phyloP scores from a whole-genome alignment of 2,888 invertebrate genomes.

The Ochropacha duplaris region DNA sequence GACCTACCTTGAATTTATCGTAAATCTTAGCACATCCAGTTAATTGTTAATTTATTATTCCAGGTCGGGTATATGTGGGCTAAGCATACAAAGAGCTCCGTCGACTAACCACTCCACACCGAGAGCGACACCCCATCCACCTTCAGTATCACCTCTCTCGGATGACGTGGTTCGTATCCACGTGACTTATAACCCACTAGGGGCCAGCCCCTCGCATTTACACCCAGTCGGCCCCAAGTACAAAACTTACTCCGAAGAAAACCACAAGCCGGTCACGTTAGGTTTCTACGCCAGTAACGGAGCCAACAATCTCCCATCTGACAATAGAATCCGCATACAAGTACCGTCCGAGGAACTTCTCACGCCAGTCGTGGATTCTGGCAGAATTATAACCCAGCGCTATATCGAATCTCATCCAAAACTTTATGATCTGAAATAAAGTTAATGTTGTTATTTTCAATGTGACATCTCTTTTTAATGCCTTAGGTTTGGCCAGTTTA shows the following conservation, averaged over 20 bases:
- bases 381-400: slow-evolving; percentile 72
- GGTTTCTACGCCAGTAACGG: slow-evolving; percentile 82
- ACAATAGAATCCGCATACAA: slow-evolving; percentile 89
- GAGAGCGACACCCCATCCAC: slow-evolving; percentile 85
- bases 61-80: slow-evolving; percentile 76
- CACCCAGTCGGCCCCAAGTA: slow-evolving; percentile 74
- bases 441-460: slow-evolving; percentile 15
- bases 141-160: slow-evolving; percentile 84
- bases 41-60: slow-evolving; percentile 29
- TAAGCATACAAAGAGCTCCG: slow-evolving; percentile 79
- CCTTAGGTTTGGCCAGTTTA: slow-evolving; percentile 18
- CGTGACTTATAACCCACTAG: slow-evolving; percentile 86
- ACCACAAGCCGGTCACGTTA: slow-evolving; percentile 68
- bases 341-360: slow-evolving; percentile 87
- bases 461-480: slow-evolving; percentile 9
- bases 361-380: slow-evolving; percentile 85
- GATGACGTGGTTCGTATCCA: slow-evolving; percentile 90
- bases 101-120: slow-evolving; percentile 85
- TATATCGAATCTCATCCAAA: slow-evolving; percentile 70
- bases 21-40: neutral
- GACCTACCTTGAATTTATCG: neutral
- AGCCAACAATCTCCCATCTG: slow-evolving; percentile 79
- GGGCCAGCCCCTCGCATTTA: slow-evolving; percentile 80
- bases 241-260: slow-evolving; percentile 60
- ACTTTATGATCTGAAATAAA: slow-evolving; percentile 69